phyloP scores from a whole-genome alignment of 2,888 invertebrate species.

The Drosophila lutescens region DNA sequence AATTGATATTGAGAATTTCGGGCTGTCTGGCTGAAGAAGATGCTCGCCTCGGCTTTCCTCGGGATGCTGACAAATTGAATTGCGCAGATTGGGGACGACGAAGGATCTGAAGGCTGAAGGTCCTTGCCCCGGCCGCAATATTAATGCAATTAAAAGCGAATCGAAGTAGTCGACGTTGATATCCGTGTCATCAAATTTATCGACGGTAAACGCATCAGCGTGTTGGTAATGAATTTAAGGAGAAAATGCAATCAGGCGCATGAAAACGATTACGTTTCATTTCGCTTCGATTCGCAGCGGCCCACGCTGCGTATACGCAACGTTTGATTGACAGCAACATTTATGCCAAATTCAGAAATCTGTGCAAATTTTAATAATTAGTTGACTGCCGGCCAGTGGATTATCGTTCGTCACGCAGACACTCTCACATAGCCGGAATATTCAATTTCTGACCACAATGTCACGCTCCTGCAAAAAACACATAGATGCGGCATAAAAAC shows the following conservation, averaged over 20 bases:
- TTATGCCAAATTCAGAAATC: conserved; percentile 50
- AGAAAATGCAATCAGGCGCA: conserved; percentile 68
- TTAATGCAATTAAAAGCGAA: conserved; percentile 80
- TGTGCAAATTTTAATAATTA: conserved; percentile 65
- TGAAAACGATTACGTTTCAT: conserved; percentile 57
- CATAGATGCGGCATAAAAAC: conserved; percentile 5
- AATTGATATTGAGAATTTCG: conserved; percentile 45
- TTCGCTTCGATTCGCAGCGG: not conserved
- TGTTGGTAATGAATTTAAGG: conserved; percentile 68
- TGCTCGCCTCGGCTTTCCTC: conserved; percentile 43
- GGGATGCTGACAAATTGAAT: conserved; percentile 69
- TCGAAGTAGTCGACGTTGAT: conserved; percentile 53
- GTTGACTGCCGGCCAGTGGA: conserved; percentile 48
- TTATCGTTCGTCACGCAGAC: conserved; percentile 22
- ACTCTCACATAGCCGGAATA: conserved; percentile 17
- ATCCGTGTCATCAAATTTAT: conserved; percentile 58
- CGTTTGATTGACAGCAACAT: conserved; percentile 36
- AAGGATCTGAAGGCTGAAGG: conserved; percentile 11
- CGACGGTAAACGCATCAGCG: conserved; percentile 65
- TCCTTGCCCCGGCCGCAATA: conserved; percentile 58
- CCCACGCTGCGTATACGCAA: conserved; percentile 34
- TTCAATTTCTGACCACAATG: conserved; percentile 53
- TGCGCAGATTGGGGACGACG: conserved; percentile 63
- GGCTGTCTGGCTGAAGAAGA: conserved; percentile 37
- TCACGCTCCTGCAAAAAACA: conserved; percentile 25